phyloP scores from a whole-genome alignment of 2,113 vertebrate genomes.

The Cochlearius cochlearius region DNA sequence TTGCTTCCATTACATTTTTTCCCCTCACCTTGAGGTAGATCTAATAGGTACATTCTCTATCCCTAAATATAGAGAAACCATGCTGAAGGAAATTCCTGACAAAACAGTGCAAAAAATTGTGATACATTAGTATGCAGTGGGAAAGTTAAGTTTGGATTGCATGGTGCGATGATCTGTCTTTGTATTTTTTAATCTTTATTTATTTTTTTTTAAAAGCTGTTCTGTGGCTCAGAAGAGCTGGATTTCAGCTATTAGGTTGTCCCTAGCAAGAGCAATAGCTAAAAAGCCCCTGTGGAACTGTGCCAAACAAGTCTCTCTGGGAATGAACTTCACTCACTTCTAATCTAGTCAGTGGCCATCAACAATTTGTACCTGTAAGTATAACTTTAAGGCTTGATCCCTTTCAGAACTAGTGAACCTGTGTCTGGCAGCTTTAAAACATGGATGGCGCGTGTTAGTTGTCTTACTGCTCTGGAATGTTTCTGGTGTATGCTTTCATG shows the following conservation, averaged over 20 bases:
- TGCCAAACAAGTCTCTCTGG: neutral
- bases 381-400: neutral
- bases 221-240: neutral
- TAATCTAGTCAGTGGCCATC: neutral
- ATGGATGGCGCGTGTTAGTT: neutral
- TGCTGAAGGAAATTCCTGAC: neutral
- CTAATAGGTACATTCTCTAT: neutral
- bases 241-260: neutral
- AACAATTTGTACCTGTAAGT: neutral
- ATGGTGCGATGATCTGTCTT: neutral
- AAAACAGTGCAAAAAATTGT: neutral
- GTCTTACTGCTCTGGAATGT: neutral
- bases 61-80: neutral
- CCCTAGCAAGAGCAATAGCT: neutral
- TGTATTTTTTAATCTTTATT: neutral
- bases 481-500: neutral
- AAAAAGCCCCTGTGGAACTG: neutral
- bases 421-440: neutral
- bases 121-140: neutral
- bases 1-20: neutral
- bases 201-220: neutral
- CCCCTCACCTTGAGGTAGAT: fast-evolving
- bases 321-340: neutral
- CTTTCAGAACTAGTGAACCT: neutral
- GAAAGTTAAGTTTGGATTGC: neutral